Conservation (phyloP, 2,888 invertebrate genomes). For the Coleophora deauratella region DNA sequence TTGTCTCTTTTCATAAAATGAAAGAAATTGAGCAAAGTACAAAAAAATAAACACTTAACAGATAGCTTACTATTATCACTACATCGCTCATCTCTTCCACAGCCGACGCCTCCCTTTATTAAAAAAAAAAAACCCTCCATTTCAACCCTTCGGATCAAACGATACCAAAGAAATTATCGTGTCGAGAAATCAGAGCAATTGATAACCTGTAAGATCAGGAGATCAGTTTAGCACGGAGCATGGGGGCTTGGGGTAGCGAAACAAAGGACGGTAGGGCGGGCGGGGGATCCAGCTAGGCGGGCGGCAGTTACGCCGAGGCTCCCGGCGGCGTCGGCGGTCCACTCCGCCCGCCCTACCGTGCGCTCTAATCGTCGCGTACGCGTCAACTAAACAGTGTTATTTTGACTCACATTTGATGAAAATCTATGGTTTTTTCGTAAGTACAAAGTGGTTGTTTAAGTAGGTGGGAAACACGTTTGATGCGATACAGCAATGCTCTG, state of each 20-base stretch:
- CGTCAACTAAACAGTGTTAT: constrained; percentile 22
- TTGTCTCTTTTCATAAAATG: too few relatives aligned
- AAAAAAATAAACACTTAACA: too few relatives aligned
- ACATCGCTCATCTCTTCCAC: too few relatives aligned
- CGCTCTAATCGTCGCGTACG: constrained; percentile 20
- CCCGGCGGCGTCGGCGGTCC: constrained; percentile 44
- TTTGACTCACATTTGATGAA: constrained; percentile 1
- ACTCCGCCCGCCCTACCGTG: constrained; percentile 14
- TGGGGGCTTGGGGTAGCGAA: constrained; percentile 45
- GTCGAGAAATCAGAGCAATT: constrained; percentile 39
- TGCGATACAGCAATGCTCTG: constrained; percentile 28
- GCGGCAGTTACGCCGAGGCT: constrained; percentile 52
- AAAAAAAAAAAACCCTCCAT: too few relatives aligned
- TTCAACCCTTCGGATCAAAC: too few relatives aligned
- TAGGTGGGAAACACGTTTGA: constrained; percentile 14
- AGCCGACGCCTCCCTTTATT: too few relatives aligned
- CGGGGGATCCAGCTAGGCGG: constrained; percentile 45
- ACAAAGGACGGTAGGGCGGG: constrained; percentile 69
- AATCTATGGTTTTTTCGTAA: constrained; percentile 9
- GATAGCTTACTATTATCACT: too few relatives aligned
- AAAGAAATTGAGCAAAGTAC: too few relatives aligned
- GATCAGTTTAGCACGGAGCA: constrained; percentile 53
- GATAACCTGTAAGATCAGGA: constrained; percentile 50
- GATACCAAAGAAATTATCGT: constrained; percentile 15
- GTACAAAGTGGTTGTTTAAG: constrained; percentile 1